Conservation (phyloP, 2,888 invertebrate species). For the Synergus itoensis region DNA sequence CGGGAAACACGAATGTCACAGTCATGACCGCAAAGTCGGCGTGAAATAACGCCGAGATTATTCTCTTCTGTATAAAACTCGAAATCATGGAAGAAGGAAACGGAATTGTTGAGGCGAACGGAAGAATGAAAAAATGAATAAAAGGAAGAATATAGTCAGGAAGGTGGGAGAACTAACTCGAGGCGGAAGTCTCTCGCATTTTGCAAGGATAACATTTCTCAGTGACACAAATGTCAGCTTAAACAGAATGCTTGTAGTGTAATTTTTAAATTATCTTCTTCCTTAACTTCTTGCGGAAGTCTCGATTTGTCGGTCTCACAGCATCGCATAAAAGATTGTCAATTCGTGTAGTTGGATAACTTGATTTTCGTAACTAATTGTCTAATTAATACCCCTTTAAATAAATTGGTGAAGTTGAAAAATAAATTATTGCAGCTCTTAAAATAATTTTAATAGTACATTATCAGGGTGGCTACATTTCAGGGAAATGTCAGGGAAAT, state of each 20-base stretch:
- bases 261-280: conserved; percentile 7
- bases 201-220: conserved; percentile 28
- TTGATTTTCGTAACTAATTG: background rate
- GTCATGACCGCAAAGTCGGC: conserved; percentile 3
- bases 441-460: no score
- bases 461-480: no score
- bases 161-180: background rate
- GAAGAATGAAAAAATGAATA: conserved; percentile 17
- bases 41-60: conserved; percentile 27
- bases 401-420: no score
- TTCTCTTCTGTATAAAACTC: background rate
- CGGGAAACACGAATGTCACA: background rate
- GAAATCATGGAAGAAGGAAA: conserved; percentile 20
- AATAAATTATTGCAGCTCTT: no score
- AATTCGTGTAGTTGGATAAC: background rate
- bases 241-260: conserved; percentile 15
- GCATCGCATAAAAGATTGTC: background rate
- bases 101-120: background rate
- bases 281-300: conserved; percentile 5
- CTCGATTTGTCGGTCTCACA: background rate
- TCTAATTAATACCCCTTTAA: background rate
- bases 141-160: conserved; percentile 14
- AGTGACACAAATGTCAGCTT: conserved; percentile 32
- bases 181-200: conserved; percentile 22
- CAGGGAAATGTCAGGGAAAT: no score